Conservation (phyloP, 2,888 invertebrate species). For the Octonoba sinensis region DNA sequence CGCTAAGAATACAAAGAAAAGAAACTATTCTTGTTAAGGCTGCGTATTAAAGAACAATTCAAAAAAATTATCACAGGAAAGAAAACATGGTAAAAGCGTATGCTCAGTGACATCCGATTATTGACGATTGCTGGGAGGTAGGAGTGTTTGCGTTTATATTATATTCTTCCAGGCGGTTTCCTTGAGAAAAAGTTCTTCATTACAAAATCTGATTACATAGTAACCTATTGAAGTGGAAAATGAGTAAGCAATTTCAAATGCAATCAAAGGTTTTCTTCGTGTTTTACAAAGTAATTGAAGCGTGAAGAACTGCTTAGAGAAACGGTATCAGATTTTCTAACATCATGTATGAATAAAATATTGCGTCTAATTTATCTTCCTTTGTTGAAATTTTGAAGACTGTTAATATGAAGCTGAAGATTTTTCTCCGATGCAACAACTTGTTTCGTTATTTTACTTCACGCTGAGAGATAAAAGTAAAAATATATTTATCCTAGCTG, state of each 20-base stretch:
- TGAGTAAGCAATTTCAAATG: conserved; percentile 34
- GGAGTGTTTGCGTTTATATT: conserved; percentile 16
- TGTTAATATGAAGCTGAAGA: too few relatives aligned
- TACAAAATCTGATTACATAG: conserved; percentile 21
- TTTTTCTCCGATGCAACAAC: too few relatives aligned
- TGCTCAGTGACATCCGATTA: conserved; percentile 20
- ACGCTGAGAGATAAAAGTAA: too few relatives aligned
- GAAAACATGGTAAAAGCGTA: conserved; percentile 12
- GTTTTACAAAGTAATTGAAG: conserved; percentile 30
- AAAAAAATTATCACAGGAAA: conserved; percentile 13
- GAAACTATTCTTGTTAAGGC: too few relatives aligned
- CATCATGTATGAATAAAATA: conserved; percentile 1
- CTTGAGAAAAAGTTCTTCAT: conserved; percentile 10
- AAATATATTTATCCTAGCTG: too few relatives aligned
- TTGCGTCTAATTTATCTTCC: not conserved
- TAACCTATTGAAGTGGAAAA: conserved; percentile 28
- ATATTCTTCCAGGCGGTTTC: conserved; percentile 3
- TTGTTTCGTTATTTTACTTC: too few relatives aligned
- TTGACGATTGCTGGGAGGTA: conserved; percentile 22
- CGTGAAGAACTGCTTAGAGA: conserved; percentile 9
- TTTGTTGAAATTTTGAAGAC: too few relatives aligned
- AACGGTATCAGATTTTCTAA: conserved; percentile 7
- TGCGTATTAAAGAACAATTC: not conserved
- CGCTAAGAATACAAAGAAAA: too few relatives aligned
- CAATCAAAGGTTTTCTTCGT: conserved; percentile 33